Conservation (phyloP, 1,140 invertebrate genomes). For the Eumeta japonica region DNA sequence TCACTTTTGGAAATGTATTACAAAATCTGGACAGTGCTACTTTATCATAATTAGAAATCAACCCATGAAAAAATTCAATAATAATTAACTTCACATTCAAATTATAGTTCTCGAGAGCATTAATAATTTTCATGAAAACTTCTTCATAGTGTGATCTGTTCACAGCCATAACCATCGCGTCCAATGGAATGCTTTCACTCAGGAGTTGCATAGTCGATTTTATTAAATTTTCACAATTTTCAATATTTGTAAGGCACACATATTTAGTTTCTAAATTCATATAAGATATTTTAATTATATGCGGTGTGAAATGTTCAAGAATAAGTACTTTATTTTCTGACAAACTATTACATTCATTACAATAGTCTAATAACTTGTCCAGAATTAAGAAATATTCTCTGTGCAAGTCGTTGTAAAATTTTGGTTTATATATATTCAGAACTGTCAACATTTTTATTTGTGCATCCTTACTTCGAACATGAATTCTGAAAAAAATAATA, state of each 20-base stretch:
- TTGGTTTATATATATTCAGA: slow-evolving; percentile 47
- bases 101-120: slow-evolving; percentile 37
- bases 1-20: slow-evolving; percentile 20
- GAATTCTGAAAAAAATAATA: slow-evolving; percentile 40
- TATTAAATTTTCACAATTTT: slow-evolving; percentile 38
- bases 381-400: slow-evolving; percentile 49
- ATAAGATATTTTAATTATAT: slow-evolving; percentile 39
- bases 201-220: too few species aligned
- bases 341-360: slow-evolving; percentile 25
- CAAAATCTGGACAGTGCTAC: slow-evolving; percentile 21
- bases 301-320: slow-evolving; percentile 48
- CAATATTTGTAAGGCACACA: slow-evolving; percentile 33
- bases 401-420: slow-evolving; percentile 49
- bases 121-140: slow-evolving; percentile 24
- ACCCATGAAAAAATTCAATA: slow-evolving; percentile 40
- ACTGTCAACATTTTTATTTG: slow-evolving; percentile 58
- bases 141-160: slow-evolving; percentile 15
- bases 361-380: slow-evolving; percentile 40
- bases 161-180: slow-evolving; percentile 21
- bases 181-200: slow-evolving; percentile 29
- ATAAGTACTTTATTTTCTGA: slow-evolving; percentile 14
- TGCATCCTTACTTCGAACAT: slow-evolving; percentile 48
- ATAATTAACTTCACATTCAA: slow-evolving; percentile 34
- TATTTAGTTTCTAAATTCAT: slow-evolving; percentile 48
- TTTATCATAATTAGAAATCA: slow-evolving; percentile 29